These are phyloP conservation scores for Crenichthys baileyi DNA, from an alignment of 2,797 vertebrate genomes.

Conservation along the genomic window DNA sequence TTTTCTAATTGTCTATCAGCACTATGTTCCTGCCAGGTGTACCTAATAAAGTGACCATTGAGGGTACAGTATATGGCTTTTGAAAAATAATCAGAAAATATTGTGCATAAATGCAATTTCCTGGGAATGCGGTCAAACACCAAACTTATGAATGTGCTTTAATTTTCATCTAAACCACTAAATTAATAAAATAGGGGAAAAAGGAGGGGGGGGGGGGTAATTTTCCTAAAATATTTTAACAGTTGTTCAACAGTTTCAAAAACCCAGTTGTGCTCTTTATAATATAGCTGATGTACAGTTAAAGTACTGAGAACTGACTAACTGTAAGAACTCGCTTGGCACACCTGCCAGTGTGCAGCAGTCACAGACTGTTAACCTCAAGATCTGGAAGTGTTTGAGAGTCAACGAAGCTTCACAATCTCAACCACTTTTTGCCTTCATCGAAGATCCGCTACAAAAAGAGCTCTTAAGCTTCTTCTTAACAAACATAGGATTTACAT, in stretches of 20 bases:
- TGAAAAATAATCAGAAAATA: neutral
- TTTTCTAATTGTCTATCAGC: neutral
- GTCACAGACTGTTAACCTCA: constrained; percentile 86
- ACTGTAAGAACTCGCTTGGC: constrained; percentile 56
- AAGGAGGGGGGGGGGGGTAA: neutral
- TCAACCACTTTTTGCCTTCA: constrained; percentile 60
- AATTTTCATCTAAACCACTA: neutral
- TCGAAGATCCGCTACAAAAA: constrained; percentile 55
- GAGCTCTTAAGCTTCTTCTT: constrained; percentile 36
- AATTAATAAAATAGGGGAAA: neutral
- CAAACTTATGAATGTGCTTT: neutral
- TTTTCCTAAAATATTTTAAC: constrained; percentile 6
- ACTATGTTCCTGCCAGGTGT: neutral
- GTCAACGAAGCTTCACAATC: constrained; percentile 77
- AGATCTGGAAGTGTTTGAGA: constrained; percentile 78
- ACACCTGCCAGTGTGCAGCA: constrained; percentile 80
- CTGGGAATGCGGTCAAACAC: too few species aligned
- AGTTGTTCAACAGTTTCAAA: constrained; percentile 3
- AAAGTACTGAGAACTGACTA: constrained; percentile 50
- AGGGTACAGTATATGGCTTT: neutral
- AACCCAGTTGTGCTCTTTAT: neutral
- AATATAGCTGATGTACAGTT: constrained; percentile 33
- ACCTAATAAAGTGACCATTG: neutral
- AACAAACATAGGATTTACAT: constrained; percentile 30
- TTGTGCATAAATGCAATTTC: too few species aligned